A percentile compares a stretch with the other conserved stretches of the same genome.
Evolutionary conservation across 2,113 vertebrate species (phyloP).

Genomic region (Myotis lucifugus): DNA sequence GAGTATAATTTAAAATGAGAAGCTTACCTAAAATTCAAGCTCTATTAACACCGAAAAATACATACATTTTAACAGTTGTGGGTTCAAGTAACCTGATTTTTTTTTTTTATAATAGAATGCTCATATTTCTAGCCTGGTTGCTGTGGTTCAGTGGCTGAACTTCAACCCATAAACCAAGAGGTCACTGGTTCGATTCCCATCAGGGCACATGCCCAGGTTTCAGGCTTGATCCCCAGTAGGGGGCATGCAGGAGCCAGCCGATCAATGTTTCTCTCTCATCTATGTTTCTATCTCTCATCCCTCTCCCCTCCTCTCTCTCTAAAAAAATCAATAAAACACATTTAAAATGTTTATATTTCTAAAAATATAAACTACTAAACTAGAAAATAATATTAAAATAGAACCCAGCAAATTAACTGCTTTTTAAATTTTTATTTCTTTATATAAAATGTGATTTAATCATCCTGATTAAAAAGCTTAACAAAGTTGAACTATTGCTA

Average conservation of each 20-base stretch:
- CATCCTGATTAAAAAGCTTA: neutral
- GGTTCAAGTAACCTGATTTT: neutral
- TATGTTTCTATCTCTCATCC: too few relatives aligned
- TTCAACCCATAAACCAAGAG: too few relatives aligned
- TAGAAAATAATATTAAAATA: constrained; percentile 34
- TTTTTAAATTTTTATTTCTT: neutral
- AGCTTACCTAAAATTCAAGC: neutral
- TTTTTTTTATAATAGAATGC: neutral
- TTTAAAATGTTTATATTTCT: neutral
- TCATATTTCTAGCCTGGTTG: neutral
- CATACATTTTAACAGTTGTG: neutral
- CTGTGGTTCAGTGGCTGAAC: too few relatives aligned
- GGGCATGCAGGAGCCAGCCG: too few relatives aligned
- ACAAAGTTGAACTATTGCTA: neutral
- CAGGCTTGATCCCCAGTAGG: too few relatives aligned
- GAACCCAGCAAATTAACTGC: neutral
- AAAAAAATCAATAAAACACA: too few relatives aligned
- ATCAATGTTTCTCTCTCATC: too few relatives aligned
- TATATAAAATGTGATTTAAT: constrained; percentile 25
- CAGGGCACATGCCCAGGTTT: too few relatives aligned
- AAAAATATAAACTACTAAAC: neutral
- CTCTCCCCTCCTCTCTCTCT: too few relatives aligned
- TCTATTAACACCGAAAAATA: neutral
- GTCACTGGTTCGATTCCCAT: too few relatives aligned
- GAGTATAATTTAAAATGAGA: neutral